Evolutionary conservation across 2,113 vertebrate species (phyloP), one percentile per base, ranked within the genome.

Genomic region (Coptodon bakossiorum): DNA sequence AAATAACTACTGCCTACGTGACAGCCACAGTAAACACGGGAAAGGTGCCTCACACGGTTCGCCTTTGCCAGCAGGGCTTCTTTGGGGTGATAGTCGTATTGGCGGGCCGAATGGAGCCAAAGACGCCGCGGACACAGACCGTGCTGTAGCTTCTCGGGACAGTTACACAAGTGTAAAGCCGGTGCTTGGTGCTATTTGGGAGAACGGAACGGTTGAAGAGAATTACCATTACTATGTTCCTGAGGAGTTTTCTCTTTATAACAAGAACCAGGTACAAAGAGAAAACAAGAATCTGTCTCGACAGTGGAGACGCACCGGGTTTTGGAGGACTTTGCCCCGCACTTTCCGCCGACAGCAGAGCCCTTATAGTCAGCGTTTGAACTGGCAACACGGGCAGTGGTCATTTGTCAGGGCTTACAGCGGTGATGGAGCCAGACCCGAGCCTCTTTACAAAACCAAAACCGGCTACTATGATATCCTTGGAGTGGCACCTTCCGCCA

Each of bases 391-490:
- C 10, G 34, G 19, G 19, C 84, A 34, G n/a, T 6, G 38, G 3
- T 19, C 85, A 38, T 90, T 82, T 34, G 6, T 17, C 11, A 82
- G 95, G 17, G 13, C 82, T 4, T 95, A 92, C 86, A 92, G 85
- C 6, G 80, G 24, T 1, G 50, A 87, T 54, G 88, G 82, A 3
- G 2, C 43, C n/a, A 29, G 34, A 19, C 19, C 80, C 1, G 86
- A 80, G 24, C 86, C 96, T 1, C 88, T 95, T 1, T 92, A 94
- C 53, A 96, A 90, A 86, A 94, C 82, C 81, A 96, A 93, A 59
- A 96, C 96, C 0, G 97, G 95, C 1, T 97, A 98, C 29, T 99
- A 98, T 7, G 97, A 98, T 1, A 91, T 98, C 52, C 95, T 99
- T 36, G 93, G 93, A 6, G 96, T 98, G 2, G 73, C 95, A 0